Conservation (phyloP, 1,140 invertebrate genomes). For the Bombus consobrinus region DNA sequence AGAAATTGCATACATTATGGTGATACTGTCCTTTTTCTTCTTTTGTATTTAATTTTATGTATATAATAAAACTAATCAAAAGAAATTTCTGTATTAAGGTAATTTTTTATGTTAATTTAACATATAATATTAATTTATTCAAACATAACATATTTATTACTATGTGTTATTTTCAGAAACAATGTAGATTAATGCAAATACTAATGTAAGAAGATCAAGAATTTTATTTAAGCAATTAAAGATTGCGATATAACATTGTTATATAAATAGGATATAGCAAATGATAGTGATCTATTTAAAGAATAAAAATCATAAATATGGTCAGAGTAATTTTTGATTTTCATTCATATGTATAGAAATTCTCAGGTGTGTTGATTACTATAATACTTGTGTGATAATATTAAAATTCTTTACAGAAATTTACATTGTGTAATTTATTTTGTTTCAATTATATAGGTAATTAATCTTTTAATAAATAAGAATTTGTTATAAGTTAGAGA, state of each 20-base stretch:
- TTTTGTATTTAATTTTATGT: not conserved
- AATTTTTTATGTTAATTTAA: not conserved
- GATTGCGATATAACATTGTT: not conserved
- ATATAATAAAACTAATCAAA: not conserved
- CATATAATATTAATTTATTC: not conserved
- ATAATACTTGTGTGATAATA: not conserved
- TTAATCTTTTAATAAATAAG: not conserved
- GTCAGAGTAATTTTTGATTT: not conserved
- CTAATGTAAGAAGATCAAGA: not conserved
- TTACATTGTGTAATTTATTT: not conserved
- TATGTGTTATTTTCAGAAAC: conserved; percentile 48
- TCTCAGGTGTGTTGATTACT: not conserved
- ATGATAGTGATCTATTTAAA: not conserved
- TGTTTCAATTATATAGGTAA: not conserved
- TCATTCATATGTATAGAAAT: not conserved
- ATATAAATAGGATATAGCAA: not conserved
- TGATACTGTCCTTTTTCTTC: not conserved
- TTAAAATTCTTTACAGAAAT: not conserved
- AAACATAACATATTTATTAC: not conserved
- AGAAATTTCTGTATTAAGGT: not conserved
- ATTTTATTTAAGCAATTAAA: not conserved
- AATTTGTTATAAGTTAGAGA: not conserved
- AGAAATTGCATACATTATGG: no score
- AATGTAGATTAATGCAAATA: conserved; percentile 21
- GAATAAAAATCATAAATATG: not conserved